Evolutionary conservation across 1,140 invertebrate genomes (phyloP), one percentile per base, ranked within the genome.

Genomic region (Caenorhabditis latens): DNA sequence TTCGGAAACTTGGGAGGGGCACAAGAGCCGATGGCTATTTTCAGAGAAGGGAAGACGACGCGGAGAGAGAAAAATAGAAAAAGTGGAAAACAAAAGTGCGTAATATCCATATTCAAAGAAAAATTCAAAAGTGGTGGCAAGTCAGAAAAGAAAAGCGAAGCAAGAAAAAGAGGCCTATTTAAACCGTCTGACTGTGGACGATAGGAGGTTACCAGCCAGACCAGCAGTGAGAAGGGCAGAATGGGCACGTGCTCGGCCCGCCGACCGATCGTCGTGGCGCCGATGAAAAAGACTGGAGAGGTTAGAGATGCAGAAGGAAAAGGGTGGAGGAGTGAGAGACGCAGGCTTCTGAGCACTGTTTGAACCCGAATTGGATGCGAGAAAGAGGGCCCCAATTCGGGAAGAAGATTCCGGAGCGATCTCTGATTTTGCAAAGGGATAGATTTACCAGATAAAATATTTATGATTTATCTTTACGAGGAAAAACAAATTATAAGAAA

Each of bases 161-260:
- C 43, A 8, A 8, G 43, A n/a, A n/a, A n/a, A 19, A 9, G 53
- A 79, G 46, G 71, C n/a, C 50, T 50, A 50, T 50, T 6, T 53
- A 50, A 13, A 79, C 43, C 19, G 43, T 50, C 46, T 53, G 6
- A 11, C 46, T 32, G 67, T 79, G 71, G 65, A 71, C 42, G 65
- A 71, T 71, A 71, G 42, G 65, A n/a, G 71, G 71, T 79, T 79
- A 79, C 71, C 71, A 79, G 46, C 46, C 71, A 79, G 71, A 79
- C 71, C 71, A 50, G 46, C 46, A 71, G 40, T n/a, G 46, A 50
- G 46, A 79, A 79, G 71, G 71, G 71, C 71, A 79, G 46, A 48
- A 79, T 79, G 71, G 71, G 71, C 71, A 79, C 71, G 71, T 79
- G 71, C 71, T 79, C 46, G 46, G 71, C 71, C 71, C 46, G 8